These are phyloP conservation scores for Pollenia labialis DNA, from an alignment of 2,888 invertebrate species.

Conservation along the genomic window DNA sequence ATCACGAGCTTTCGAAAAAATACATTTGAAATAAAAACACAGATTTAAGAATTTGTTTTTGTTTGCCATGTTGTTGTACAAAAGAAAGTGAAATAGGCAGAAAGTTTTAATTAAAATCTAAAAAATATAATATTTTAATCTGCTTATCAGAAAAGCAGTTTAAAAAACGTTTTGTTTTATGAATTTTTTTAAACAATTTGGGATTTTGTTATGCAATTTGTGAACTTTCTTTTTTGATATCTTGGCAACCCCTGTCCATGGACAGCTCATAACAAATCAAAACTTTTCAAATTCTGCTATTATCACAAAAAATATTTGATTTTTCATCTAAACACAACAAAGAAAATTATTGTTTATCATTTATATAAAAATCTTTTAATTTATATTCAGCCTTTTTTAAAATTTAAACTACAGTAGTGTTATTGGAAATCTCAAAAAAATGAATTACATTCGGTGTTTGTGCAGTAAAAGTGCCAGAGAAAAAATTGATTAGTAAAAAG, in stretches of 20 bases:
- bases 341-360: slow-evolving; percentile 46
- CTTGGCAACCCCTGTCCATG: slow-evolving; percentile 31
- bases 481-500: slow-evolving; percentile 64
- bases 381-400: background rate
- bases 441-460: slow-evolving; percentile 47
- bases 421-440: slow-evolving; percentile 26
- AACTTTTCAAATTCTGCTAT: slow-evolving; percentile 40
- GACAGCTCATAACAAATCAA: slow-evolving; percentile 64
- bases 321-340: slow-evolving; percentile 54
- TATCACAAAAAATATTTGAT: slow-evolving; percentile 39
- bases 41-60: no score
- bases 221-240: background rate
- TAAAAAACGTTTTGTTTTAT: background rate
- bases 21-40: no score
- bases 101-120: no score
- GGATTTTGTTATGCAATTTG: background rate
- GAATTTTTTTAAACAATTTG: background rate
- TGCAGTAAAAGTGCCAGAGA: slow-evolving; percentile 50
- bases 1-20: no score
- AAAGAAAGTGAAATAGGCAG: no score
- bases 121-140: no score
- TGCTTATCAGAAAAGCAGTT: no score
- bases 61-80: no score
- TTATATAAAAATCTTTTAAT: slow-evolving; percentile 12
- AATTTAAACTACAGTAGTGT: background rate